phyloP scores from a whole-genome alignment of 2,888 invertebrate genomes.

The Osedax fenrisi region DNA sequence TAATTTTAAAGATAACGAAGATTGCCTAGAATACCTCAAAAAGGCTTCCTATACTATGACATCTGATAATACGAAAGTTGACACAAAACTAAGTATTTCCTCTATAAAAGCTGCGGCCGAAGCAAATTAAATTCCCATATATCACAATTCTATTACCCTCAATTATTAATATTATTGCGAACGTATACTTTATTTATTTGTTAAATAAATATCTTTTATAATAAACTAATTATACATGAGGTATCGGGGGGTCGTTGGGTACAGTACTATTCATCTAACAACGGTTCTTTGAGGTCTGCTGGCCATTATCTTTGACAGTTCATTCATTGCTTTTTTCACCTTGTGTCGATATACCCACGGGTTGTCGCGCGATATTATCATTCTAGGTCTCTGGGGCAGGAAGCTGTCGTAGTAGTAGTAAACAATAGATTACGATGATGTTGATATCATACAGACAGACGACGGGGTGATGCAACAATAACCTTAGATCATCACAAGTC shows the following conservation, averaged over 20 bases:
- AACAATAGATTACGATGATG: too few relatives aligned
- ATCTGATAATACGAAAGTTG: background rate
- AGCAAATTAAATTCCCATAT: background rate
- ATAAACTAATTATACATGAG: too few relatives aligned
- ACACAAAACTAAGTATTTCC: background rate
- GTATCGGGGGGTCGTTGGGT: too few relatives aligned
- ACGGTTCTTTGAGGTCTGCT: constrained; percentile 14
- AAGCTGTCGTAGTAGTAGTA: constrained; percentile 8
- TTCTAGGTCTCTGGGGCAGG: constrained; percentile 19
- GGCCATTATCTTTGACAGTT: constrained; percentile 29
- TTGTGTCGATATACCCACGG: constrained; percentile 29
- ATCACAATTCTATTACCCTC: too few relatives aligned
- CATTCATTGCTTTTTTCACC: constrained; percentile 28
- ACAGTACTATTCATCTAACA: background rate
- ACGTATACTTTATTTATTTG: too few relatives aligned
- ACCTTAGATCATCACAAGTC: constrained; percentile 20
- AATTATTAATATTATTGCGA: too few relatives aligned
- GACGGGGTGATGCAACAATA: too few relatives aligned
- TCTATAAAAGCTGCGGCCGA: background rate
- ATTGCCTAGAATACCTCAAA: background rate
- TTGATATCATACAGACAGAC: too few relatives aligned
- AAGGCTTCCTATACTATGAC: background rate
- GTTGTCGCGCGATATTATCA: constrained; percentile 21
- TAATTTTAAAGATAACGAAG: background rate
- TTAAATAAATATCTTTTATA: too few relatives aligned